Evolutionary conservation across 2,888 invertebrate species (phyloP).

Genomic region (Elaeidobius kamerunicus): DNA sequence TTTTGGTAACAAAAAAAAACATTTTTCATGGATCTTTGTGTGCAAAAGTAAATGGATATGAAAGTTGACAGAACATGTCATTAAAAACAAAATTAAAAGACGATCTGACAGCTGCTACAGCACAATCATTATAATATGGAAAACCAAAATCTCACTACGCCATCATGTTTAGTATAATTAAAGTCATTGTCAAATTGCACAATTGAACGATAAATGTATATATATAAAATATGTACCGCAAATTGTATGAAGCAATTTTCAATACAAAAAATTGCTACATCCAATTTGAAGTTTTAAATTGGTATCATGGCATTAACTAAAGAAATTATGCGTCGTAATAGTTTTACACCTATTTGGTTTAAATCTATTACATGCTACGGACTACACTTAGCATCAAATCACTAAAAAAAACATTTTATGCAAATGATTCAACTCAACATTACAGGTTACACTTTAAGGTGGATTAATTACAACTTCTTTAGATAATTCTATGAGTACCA

Average conservation of each 20-base stretch:
- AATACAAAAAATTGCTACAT: background rate
- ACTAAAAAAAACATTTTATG: too few relatives aligned
- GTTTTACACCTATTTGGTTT: too few relatives aligned
- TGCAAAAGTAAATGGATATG: slow-evolving; percentile 29
- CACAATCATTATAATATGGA: slow-evolving; percentile 46
- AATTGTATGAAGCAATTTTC: background rate
- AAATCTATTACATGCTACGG: too few relatives aligned
- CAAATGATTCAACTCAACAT: too few relatives aligned
- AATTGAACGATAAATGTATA: slow-evolving; percentile 36
- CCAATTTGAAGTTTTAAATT: slow-evolving; percentile 5
- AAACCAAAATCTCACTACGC: slow-evolving; percentile 44
- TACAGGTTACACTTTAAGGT: too few relatives aligned
- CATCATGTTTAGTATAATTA: slow-evolving; percentile 43
- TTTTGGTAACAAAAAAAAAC: slow-evolving; percentile 3
- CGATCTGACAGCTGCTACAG: slow-evolving; percentile 46
- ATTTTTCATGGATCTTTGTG: slow-evolving; percentile 7
- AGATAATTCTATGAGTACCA: slow-evolving; percentile 12
- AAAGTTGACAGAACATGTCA: slow-evolving; percentile 46
- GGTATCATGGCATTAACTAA: slow-evolving; percentile 13
- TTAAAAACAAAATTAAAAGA: slow-evolving; percentile 38
- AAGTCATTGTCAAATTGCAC: slow-evolving; percentile 46
- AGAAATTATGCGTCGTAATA: slow-evolving; percentile 13
- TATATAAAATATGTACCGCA: slow-evolving; percentile 24
- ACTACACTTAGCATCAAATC: too few relatives aligned
- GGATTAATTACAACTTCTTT: slow-evolving; percentile 7